phyloP scores from a whole-genome alignment of 2,113 vertebrate genomes.

The Strix uralensis region DNA sequence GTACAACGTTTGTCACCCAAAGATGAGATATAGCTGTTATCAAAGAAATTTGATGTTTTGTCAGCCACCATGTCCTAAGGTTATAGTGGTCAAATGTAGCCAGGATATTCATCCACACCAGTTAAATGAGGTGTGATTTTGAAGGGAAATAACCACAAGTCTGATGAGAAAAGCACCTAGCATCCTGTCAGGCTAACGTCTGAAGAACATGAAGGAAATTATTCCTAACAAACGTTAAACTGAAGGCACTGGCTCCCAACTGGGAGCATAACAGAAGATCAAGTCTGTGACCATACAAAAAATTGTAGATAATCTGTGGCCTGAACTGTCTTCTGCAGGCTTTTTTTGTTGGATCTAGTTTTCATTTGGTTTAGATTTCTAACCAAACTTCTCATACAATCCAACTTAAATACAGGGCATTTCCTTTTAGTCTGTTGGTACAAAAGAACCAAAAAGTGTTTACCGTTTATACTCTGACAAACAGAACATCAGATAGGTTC shows the following conservation, averaged over 20 bases:
- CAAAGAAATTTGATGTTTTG: constrained; percentile 43
- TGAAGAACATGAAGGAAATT: background rate
- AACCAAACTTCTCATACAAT: background rate
- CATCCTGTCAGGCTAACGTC: background rate
- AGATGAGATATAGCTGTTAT: background rate
- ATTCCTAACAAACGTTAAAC: background rate
- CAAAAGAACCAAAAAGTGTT: background rate
- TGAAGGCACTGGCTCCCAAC: background rate
- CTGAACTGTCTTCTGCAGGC: background rate
- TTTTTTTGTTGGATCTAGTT: background rate
- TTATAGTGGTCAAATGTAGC: constrained; percentile 45
- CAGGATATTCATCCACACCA: constrained; percentile 33
- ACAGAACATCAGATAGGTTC: background rate
- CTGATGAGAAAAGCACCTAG: background rate
- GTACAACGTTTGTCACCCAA: background rate
- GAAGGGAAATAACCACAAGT: background rate
- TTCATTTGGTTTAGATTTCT: background rate
- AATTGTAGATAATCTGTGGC: background rate
- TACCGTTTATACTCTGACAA: background rate
- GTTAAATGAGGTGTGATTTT: constrained; percentile 43
- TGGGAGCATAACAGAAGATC: background rate
- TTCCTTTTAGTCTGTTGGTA: background rate
- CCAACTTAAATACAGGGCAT: background rate
- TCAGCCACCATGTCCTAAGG: constrained; percentile 14
- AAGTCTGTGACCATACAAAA: background rate